Conservation (phyloP, 53 echinoderm and acorn worm species). For the Zoroaster sp. region DNA sequence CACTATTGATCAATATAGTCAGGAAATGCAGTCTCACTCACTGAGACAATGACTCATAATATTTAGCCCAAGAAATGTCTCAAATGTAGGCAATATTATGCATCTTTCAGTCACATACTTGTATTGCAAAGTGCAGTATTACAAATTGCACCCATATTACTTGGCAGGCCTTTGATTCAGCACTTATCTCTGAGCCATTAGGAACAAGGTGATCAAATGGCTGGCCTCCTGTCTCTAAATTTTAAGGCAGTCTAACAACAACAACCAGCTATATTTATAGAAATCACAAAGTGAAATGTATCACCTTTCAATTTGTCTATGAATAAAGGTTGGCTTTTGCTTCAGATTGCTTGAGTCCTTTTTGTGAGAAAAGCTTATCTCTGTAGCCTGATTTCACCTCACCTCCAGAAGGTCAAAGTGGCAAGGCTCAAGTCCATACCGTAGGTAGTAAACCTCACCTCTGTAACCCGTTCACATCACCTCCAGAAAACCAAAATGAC, state of each 20-base stretch:
- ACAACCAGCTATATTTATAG: background rate
- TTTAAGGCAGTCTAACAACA: background rate
- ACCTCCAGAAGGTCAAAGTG: background rate
- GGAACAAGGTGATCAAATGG: background rate
- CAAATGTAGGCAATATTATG: conserved; percentile 48
- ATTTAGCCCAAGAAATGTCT: conserved; percentile 32
- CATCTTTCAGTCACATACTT: conserved; percentile 7
- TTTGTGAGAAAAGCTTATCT: too few species aligned
- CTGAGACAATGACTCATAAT: conserved; percentile 56
- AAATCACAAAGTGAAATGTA: background rate
- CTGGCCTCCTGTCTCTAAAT: background rate
- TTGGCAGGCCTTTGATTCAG: background rate
- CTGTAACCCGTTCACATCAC: too few species aligned
- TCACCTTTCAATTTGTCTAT: background rate
- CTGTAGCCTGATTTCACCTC: background rate
- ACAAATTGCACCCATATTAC: background rate
- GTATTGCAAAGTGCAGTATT: background rate
- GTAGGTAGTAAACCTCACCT: background rate
- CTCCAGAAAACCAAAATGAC: background rate
- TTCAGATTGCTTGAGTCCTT: background rate
- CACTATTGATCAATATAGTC: conserved; percentile 23
- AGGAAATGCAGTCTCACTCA: conserved; percentile 57
- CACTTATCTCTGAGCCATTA: background rate
- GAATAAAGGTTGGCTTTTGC: background rate
- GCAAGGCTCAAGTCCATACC: too few species aligned